These are phyloP conservation scores for Syrista parreyssii DNA, from an alignment of 2,888 invertebrate genomes.

Conservation along the genomic window DNA sequence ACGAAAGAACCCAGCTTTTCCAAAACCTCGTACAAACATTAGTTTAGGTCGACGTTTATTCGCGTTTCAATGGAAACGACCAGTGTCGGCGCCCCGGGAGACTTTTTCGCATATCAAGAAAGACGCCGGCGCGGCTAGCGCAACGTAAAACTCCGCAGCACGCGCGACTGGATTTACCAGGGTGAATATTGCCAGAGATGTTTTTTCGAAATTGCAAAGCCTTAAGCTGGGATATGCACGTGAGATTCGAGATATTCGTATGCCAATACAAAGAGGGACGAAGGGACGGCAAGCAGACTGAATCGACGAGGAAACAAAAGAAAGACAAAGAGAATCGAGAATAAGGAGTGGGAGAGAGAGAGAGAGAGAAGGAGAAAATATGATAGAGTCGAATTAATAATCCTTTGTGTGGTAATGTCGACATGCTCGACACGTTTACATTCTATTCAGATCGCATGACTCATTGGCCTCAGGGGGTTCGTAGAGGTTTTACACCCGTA, in stretches of 20 bases:
- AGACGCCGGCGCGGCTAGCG: not conserved
- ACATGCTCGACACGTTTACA: constrained; percentile 1
- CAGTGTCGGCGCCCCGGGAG: not conserved
- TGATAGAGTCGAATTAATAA: not conserved
- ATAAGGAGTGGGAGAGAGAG: not conserved
- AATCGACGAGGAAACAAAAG: not conserved
- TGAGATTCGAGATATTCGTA: not conserved
- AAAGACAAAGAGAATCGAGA: not conserved
- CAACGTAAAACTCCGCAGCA: not conserved
- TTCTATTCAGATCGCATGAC: constrained; percentile 1
- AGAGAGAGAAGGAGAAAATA: not conserved
- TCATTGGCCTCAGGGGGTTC: constrained; percentile 5
- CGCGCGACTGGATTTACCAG: not conserved
- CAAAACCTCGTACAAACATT: not conserved
- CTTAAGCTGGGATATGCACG: not conserved
- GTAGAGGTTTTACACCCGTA: not conserved
- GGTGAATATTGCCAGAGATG: not conserved
- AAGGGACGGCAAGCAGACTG: not conserved
- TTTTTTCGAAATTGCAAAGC: not conserved
- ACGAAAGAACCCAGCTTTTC: not conserved
- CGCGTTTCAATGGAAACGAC: not conserved
- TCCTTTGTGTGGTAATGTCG: not conserved
- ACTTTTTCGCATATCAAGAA: not conserved
- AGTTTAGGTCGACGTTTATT: not conserved
- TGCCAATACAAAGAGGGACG: not conserved